Conservation (phyloP, 2,888 invertebrate species). For the Eucriotettix oculatus region DNA sequence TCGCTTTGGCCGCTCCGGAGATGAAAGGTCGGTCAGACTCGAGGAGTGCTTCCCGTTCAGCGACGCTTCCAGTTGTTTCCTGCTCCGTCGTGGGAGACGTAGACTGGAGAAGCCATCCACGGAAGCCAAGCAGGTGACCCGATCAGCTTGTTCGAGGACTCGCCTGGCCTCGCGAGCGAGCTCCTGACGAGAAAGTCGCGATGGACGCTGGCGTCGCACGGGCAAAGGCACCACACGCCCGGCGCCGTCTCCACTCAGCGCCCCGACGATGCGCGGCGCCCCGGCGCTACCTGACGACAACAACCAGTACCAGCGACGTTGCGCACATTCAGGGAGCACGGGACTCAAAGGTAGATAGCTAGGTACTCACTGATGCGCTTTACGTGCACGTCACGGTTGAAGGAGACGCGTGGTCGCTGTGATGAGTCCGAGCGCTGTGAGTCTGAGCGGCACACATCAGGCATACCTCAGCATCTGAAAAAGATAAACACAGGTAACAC, state of each 20-base stretch:
- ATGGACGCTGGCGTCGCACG: slow-evolving; percentile 42
- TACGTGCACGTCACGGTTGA: slow-evolving; percentile 80
- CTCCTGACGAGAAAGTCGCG: slow-evolving; percentile 51
- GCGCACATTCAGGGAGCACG: too few relatives aligned
- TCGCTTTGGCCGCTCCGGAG: not conserved
- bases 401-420: slow-evolving; percentile 51
- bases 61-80: not conserved
- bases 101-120: slow-evolving; percentile 3
- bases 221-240: slow-evolving; percentile 29
- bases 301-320: not conserved
- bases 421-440: slow-evolving; percentile 31
- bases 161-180: slow-evolving; percentile 56
- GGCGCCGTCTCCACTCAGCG: slow-evolving; percentile 30
- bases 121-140: slow-evolving; percentile 41
- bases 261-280: slow-evolving; percentile 23
- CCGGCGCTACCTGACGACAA: slow-evolving; percentile 4
- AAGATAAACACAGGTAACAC: not conserved
- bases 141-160: slow-evolving; percentile 56
- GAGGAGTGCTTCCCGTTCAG: not conserved
- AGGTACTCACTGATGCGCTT: slow-evolving; percentile 69
- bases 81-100: not conserved
- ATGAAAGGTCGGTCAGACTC: not conserved
- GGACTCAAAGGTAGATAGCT: not conserved
- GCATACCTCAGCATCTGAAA: slow-evolving; percentile 26
- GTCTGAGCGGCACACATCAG: slow-evolving; percentile 36